phyloP scores from a whole-genome alignment of 2,797 vertebrate genomes.

The Danio kyathit region DNA sequence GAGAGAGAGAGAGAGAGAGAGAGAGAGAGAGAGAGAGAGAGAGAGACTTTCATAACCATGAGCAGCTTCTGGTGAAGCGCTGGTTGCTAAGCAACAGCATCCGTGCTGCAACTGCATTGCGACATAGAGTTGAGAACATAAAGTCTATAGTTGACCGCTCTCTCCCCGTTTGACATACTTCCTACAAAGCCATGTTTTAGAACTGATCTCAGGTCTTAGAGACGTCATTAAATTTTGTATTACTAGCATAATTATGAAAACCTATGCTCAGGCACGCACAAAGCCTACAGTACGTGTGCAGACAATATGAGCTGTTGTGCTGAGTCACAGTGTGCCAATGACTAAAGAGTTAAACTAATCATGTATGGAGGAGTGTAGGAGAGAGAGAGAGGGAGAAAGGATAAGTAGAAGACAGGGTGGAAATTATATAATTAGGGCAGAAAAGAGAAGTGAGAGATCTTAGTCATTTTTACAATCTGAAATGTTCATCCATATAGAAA shows the following conservation, averaged over 20 bases:
- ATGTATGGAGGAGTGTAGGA: conserved; percentile 1
- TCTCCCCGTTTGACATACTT: conserved; percentile 33
- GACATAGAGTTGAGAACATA: conserved; percentile 61
- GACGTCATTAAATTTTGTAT: neutral
- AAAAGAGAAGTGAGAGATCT: conserved; percentile 5
- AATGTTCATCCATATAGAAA: neutral
- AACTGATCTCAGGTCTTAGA: conserved; percentile 8
- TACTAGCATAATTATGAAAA: conserved; percentile 13
- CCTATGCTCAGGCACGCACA: conserved; percentile 28
- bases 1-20: conserved; percentile 46
- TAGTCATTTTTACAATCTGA: neutral
- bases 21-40: conserved; percentile 45
- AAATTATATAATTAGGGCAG: conserved; percentile 1
- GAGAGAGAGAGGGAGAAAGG: conserved; percentile 2
- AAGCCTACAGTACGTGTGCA: neutral
- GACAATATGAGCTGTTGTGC: conserved; percentile 37
- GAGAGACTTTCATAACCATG: conserved; percentile 57
- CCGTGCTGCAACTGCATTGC: conserved; percentile 65
- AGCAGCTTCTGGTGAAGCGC: conserved; percentile 56
- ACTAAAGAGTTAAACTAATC: conserved; percentile 29
- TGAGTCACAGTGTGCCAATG: conserved; percentile 51
- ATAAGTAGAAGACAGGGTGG: neutral
- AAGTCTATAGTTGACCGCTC: conserved; percentile 53
- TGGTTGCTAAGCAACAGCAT: conserved; percentile 64
- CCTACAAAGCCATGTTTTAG: conserved; percentile 31